Evolutionary conservation across 2,797 vertebrate genomes (phyloP).

Genomic region (Sebastes kiyomatsui): DNA sequence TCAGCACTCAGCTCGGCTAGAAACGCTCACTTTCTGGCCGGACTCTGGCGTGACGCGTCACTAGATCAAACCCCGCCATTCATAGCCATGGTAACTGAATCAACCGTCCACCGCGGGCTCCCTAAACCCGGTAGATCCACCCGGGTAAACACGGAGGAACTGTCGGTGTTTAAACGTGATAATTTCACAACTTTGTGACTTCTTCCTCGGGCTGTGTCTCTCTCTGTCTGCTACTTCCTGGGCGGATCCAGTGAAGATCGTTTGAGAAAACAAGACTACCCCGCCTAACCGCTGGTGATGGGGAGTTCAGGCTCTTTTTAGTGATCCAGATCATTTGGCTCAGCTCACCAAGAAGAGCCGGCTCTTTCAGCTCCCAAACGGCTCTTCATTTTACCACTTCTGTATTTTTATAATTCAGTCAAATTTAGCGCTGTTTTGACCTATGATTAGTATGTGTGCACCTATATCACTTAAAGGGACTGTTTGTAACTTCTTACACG

Average conservation of each 20-base stretch:
- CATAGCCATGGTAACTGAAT: constrained; percentile 26
- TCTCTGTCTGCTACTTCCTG: constrained; percentile 75
- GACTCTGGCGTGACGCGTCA: constrained; percentile 21
- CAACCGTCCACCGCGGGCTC: neutral
- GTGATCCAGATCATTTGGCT: too few species aligned
- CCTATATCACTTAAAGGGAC: too few species aligned
- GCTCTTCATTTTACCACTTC: too few species aligned
- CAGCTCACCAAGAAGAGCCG: too few species aligned
- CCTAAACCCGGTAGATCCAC: neutral
- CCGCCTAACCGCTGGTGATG: neutral
- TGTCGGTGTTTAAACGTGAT: rapidly evolving
- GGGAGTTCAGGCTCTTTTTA: too few species aligned
- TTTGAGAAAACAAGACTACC: constrained; percentile 55
- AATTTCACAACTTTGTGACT: constrained; percentile 25
- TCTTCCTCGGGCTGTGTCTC: neutral
- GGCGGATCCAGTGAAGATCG: constrained; percentile 74
- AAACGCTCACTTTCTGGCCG: constrained; percentile 24
- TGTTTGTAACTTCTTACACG: too few species aligned
- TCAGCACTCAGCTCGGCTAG: neutral
- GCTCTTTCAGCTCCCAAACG: too few species aligned
- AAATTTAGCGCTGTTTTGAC: too few species aligned
- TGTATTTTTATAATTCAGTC: too few species aligned
- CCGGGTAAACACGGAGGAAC: neutral
- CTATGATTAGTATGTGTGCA: too few species aligned
- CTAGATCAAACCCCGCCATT: constrained; percentile 70